Conservation (phyloP, 2,113 vertebrate genomes). For the Theropithecus gelada region DNA sequence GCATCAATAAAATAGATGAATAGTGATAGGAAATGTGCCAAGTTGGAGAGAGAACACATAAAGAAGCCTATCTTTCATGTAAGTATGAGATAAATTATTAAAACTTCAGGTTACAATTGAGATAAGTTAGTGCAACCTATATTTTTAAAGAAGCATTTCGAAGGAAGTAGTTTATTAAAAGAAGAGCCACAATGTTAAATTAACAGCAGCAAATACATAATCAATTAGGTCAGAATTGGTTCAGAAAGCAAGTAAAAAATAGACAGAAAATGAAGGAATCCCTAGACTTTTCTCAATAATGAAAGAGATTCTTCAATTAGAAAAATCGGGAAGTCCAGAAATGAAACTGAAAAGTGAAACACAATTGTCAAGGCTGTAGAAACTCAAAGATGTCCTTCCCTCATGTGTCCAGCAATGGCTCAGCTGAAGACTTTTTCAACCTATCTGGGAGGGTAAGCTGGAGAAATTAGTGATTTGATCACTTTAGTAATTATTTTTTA, state of each 20-base stretch:
- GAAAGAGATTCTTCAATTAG: not conserved
- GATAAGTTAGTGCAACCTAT: not conserved
- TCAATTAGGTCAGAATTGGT: not conserved
- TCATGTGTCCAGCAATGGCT: not conserved
- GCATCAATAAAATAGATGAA: conserved; percentile 45
- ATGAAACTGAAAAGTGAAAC: not conserved
- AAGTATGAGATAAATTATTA: conserved; percentile 57
- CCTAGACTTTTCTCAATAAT: not conserved
- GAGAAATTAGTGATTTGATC: not conserved
- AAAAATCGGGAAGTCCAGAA: not conserved
- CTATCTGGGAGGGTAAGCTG: fast-evolving
- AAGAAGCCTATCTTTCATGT: conserved; percentile 34
- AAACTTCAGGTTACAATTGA: conserved; percentile 40
- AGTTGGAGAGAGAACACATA: not conserved
- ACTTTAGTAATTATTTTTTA: not conserved
- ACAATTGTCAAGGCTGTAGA: not conserved
- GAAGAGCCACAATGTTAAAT: conserved; percentile 19
- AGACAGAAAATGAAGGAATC: not conserved
- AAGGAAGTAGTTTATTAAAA: not conserved
- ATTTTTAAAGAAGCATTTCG: not conserved
- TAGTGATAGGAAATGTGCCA: not conserved
- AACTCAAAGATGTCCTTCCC: not conserved
- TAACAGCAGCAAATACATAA: not conserved
- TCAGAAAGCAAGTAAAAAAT: not conserved
- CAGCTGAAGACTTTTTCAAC: not conserved